Percentiles rank a stretch among this genome's conserved stretches.
Conservation (phyloP, 2,888 invertebrate species). For the Willowsia nigromaculata region DNA sequence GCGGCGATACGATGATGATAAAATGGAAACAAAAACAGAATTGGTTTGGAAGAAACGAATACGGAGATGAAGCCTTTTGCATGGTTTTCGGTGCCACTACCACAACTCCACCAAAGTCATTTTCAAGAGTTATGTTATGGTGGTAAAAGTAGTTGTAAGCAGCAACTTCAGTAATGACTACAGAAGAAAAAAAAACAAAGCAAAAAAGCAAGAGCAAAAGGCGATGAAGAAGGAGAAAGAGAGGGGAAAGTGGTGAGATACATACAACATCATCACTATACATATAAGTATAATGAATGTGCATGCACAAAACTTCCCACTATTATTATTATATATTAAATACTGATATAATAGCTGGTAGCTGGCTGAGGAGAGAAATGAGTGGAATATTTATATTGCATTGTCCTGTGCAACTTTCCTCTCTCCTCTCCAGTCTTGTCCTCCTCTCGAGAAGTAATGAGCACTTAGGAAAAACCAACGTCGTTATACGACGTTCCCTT, state of each 20-base stretch:
- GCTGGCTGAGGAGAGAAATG: constrained; percentile 33
- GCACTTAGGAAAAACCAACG: constrained; percentile 68
- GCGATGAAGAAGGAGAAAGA: constrained; percentile 10
- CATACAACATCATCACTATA: not conserved
- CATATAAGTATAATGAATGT: not conserved
- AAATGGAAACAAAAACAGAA: constrained; percentile 61
- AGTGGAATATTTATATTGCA: constrained; percentile 62
- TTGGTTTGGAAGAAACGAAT: constrained; percentile 19
- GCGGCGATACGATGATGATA: constrained; percentile 47
- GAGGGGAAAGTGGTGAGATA: constrained; percentile 8
- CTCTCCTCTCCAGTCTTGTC: constrained; percentile 48
- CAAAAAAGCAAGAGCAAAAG: constrained; percentile 10
- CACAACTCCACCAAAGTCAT: constrained; percentile 52
- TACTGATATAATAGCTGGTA: constrained; percentile 32
- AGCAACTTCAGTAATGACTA: constrained; percentile 55
- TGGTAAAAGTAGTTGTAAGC: constrained; percentile 59
- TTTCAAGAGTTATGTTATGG: constrained; percentile 61
- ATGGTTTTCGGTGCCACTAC: constrained; percentile 30
- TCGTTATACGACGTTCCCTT: constrained; percentile 52
- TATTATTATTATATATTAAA: constrained; percentile 31
- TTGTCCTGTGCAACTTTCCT: constrained; percentile 32
- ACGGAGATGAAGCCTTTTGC: constrained; percentile 1
- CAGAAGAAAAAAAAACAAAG: constrained; percentile 6
- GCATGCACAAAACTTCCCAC: not conserved
- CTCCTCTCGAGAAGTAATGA: constrained; percentile 71